Percentiles rank a stretch among this genome's conserved stretches.
Conservation (phyloP, 2,113 vertebrate genomes). For the Zapus hudsonius region DNA sequence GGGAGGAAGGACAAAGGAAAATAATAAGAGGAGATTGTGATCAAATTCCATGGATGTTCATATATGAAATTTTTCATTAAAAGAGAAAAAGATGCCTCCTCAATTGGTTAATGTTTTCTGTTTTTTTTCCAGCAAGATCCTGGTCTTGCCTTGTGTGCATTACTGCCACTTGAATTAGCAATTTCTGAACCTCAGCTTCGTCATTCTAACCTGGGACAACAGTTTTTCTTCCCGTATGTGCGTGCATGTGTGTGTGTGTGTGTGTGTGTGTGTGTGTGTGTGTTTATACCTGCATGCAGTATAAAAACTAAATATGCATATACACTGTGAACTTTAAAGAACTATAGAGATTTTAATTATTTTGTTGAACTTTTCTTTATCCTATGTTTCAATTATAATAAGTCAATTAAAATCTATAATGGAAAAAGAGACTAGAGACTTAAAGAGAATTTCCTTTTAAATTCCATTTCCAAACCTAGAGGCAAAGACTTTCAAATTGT, state of each 20-base stretch:
- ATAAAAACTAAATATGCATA: constrained; percentile 3
- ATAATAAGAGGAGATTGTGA: too few species aligned
- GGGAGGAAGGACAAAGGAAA: too few species aligned
- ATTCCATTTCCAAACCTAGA: constrained; percentile 73
- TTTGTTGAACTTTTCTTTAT: constrained; percentile 54
- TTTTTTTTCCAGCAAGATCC: background rate
- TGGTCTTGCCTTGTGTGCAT: background rate
- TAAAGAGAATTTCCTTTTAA: constrained; percentile 69
- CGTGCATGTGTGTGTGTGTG: background rate
- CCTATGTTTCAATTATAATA: constrained; percentile 75
- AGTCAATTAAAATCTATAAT: constrained; percentile 80
- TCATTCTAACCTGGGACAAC: background rate
- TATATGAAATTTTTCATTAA: too few species aligned
- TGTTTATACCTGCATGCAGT: background rate
- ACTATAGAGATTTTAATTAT: constrained; percentile 61
- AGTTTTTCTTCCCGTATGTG: background rate
- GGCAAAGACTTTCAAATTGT: constrained; percentile 60
- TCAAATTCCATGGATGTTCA: too few species aligned
- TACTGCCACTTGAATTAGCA: background rate
- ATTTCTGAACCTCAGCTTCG: background rate
- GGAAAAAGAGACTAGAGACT: constrained; percentile 73
- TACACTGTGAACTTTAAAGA: constrained; percentile 1
- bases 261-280: background rate
- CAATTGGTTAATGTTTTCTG: background rate
- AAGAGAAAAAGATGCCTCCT: too few species aligned